These are phyloP conservation scores for Bombus turneri DNA, from an alignment of 1,140 invertebrate genomes.

Conservation along the genomic window DNA sequence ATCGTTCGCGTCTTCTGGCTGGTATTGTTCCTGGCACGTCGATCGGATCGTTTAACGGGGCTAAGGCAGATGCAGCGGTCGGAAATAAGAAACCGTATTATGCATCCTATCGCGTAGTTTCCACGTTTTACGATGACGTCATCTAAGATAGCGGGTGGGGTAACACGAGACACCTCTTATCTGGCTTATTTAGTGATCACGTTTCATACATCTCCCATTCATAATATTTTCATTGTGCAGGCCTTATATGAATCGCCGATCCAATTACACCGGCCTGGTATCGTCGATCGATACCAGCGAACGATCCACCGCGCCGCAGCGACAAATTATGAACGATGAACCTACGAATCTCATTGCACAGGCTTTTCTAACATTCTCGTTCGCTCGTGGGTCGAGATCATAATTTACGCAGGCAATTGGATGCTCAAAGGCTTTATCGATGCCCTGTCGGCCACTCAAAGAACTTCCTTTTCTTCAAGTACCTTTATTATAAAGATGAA, in stretches of 20 bases:
- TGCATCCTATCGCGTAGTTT: constrained; percentile 51
- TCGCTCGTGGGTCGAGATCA: constrained; percentile 1
- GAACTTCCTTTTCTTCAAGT: constrained; percentile 12
- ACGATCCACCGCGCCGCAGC: background rate
- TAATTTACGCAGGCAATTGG: background rate
- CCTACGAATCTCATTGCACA: background rate
- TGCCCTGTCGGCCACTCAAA: constrained; percentile 8
- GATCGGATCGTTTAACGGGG: constrained; percentile 3
- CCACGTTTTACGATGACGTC: constrained; percentile 55
- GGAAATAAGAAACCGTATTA: constrained; percentile 60
- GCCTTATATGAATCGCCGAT: constrained; percentile 40
- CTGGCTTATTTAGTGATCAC: constrained; percentile 62
- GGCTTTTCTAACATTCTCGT: background rate
- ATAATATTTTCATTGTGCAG: constrained; percentile 64
- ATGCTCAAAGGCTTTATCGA: background rate
- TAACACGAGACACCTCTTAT: constrained; percentile 57
- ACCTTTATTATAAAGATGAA: constrained; percentile 1
- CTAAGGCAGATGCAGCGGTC: constrained; percentile 21
- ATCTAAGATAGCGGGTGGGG: constrained; percentile 40
- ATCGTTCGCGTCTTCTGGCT: background rate
- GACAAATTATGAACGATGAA: background rate
- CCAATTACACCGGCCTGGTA: constrained; percentile 46
- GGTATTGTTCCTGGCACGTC: constrained; percentile 16
- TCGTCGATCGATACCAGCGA: constrained; percentile 24
- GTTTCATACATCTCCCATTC: constrained; percentile 61